Conservation (phyloP, 2,797 vertebrate species). For the Gadopsis marmoratus region DNA sequence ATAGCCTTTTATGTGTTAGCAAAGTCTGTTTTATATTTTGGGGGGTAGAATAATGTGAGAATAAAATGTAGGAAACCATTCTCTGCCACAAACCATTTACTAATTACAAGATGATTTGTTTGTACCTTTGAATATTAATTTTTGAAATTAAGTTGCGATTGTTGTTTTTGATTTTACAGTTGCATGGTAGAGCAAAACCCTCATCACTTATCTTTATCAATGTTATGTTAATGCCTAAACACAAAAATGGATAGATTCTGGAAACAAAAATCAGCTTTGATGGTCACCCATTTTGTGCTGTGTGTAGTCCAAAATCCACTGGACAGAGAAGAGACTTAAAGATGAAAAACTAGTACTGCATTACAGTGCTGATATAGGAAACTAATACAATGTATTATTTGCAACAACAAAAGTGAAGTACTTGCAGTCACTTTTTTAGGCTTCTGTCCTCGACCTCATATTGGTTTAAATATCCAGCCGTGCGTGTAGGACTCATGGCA, state of each 20-base stretch:
- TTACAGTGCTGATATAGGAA: not conserved
- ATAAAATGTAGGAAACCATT: slow-evolving; percentile 37
- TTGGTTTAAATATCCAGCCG: slow-evolving; percentile 9
- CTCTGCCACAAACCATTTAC: slow-evolving; percentile 17
- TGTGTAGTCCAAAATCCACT: not conserved
- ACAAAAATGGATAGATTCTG: not conserved
- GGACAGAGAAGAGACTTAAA: not conserved
- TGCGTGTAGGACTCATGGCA: slow-evolving; percentile 22
- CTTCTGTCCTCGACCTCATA: slow-evolving; percentile 24
- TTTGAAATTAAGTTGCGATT: not conserved
- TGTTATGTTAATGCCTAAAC: slow-evolving; percentile 2
- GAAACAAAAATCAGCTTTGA: not conserved
- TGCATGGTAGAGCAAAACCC: not conserved
- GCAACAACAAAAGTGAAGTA: not conserved
- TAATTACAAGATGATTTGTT: not conserved
- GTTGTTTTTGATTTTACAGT: not conserved
- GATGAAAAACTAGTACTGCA: not conserved
- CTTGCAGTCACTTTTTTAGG: not conserved
- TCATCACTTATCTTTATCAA: not conserved
- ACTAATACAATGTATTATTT: not conserved
- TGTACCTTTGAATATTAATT: not conserved
- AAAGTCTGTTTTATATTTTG: slow-evolving; percentile 30
- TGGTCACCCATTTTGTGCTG: not conserved
- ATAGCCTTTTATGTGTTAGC: slow-evolving; percentile 30
- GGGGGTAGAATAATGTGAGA: slow-evolving; percentile 13